phyloP scores from a whole-genome alignment of 2,888 invertebrate species.

The Habroteleia sp. region DNA sequence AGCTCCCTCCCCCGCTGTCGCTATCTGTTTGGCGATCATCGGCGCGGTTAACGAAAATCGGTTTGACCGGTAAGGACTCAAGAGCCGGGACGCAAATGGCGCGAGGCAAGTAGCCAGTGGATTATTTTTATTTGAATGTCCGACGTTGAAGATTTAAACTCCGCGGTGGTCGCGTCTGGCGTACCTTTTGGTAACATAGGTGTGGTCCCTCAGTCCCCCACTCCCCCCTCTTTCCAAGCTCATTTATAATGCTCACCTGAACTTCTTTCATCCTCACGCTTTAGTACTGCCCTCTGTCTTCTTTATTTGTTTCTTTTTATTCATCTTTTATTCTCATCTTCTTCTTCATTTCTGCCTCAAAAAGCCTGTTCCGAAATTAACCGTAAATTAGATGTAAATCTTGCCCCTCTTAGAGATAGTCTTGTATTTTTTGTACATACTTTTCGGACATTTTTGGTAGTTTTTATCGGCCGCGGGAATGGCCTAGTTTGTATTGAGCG shows the following conservation, averaged over 20 bases:
- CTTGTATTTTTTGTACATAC: conserved; percentile 26
- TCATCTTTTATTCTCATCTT: conserved; percentile 28
- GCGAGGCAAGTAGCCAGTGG: conserved; percentile 57
- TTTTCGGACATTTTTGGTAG: conserved; percentile 23
- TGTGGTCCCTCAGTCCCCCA: conserved; percentile 72
- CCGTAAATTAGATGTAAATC: conserved; percentile 59
- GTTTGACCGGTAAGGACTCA: conserved; percentile 25
- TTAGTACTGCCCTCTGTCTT: conserved; percentile 70
- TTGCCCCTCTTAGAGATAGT: conserved; percentile 43
- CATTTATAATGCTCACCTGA: conserved; percentile 79
- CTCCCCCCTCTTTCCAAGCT: conserved; percentile 66
- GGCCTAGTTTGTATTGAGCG: conserved; percentile 38
- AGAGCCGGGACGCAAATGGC: conserved; percentile 43
- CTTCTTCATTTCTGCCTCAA: conserved; percentile 43
- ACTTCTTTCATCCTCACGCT: conserved; percentile 73
- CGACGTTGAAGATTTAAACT: conserved; percentile 64
- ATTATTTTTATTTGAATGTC: conserved; percentile 68
- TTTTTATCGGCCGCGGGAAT: conserved; percentile 34
- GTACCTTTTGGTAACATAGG: conserved; percentile 74
- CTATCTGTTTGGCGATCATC: conserved; percentile 56
- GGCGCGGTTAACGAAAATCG: conserved; percentile 53
- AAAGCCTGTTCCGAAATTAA: conserved; percentile 52
- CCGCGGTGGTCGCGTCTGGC: conserved; percentile 73
- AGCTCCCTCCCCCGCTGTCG: conserved; percentile 63
- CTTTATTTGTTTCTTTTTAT: conserved; percentile 58